These are phyloP conservation scores for Acropternis orthonyx DNA, from an alignment of 2,797 vertebrate species.

Conservation along the genomic window DNA sequence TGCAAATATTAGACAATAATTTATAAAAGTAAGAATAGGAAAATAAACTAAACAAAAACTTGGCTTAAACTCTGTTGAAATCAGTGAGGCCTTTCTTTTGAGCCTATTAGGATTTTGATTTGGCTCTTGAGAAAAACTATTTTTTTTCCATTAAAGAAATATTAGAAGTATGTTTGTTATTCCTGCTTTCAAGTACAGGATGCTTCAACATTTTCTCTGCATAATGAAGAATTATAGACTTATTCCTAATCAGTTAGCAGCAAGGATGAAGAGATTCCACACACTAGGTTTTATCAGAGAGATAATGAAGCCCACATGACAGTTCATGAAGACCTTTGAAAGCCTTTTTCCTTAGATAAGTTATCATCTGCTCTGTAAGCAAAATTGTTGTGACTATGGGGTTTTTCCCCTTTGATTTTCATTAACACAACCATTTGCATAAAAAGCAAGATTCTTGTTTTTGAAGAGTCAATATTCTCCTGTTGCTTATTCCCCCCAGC, in stretches of 20 bases:
- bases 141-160: background rate
- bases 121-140: background rate
- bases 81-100: background rate
- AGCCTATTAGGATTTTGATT: background rate
- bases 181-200: background rate
- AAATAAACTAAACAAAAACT: background rate
- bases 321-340: conserved; percentile 21
- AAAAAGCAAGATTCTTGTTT: conserved; percentile 9
- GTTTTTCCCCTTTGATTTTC: background rate
- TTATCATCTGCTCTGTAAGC: conserved; percentile 4
- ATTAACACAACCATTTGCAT: conserved; percentile 51
- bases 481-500: background rate
- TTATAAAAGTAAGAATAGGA: background rate
- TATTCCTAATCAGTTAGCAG: background rate
- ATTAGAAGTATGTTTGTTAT: background rate
- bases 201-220: background rate
- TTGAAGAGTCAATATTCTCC: conserved; percentile 25
- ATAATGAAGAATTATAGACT: background rate
- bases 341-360: conserved; percentile 1
- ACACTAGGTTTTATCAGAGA: background rate
- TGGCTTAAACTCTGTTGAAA: background rate
- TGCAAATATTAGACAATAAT: background rate
- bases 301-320: conserved; percentile 33
- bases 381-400: background rate
- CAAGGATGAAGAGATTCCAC: background rate